Conservation (phyloP, 1,140 invertebrate species). For the Sitobion miscanthi region DNA sequence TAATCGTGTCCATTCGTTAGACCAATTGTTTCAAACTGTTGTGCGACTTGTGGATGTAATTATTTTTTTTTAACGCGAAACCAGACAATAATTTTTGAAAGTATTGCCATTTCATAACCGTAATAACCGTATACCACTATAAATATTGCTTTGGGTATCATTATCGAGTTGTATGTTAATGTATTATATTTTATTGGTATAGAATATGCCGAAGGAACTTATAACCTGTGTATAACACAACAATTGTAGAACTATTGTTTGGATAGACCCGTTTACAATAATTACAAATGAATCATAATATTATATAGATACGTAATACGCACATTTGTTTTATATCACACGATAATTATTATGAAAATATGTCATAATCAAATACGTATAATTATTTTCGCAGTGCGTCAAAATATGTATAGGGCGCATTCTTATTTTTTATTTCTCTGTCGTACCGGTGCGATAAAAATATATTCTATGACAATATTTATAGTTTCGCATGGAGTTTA, state of each 20-base stretch:
- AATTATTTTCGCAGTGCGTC: background rate
- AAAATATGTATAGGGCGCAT: background rate
- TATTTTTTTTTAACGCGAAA: background rate
- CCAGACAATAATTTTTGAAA: background rate
- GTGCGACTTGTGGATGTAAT: background rate
- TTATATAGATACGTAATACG: background rate
- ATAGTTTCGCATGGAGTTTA: background rate
- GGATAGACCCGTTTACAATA: background rate
- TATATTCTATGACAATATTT: background rate
- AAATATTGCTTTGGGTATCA: background rate
- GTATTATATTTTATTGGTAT: no score
- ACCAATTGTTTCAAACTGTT: background rate
- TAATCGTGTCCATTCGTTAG: background rate
- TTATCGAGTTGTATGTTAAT: background rate
- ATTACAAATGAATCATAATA: background rate
- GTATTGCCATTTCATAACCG: background rate
- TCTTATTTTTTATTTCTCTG: background rate
- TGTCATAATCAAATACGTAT: background rate
- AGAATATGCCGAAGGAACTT: no score
- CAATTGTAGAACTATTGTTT: no score
- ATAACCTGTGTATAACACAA: no score
- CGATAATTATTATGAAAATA: background rate
- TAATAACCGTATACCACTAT: background rate
- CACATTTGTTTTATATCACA: background rate
- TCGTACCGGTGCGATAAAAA: background rate